A percentile compares a stretch with the other conserved stretches of the same genome.
phyloP scores from a whole-genome alignment of 2,888 invertebrate genomes.

The Lycia hirtaria region DNA sequence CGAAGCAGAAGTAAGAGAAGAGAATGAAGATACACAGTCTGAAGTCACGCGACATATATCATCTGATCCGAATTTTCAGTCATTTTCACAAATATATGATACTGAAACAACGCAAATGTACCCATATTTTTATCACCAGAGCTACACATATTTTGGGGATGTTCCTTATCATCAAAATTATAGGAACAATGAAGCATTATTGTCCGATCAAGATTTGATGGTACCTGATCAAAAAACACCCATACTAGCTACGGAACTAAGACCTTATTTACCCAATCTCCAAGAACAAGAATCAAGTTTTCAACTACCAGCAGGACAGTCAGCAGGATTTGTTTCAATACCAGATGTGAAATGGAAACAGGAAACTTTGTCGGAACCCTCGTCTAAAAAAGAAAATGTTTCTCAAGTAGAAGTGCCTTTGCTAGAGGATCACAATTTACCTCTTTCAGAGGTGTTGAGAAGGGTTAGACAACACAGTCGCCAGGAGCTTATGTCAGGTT shows the following conservation, averaged over 20 bases:
- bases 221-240: not conserved
- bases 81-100: not conserved
- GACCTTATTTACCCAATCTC: not conserved
- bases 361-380: not conserved
- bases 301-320: not conserved
- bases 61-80: not conserved
- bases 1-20: not conserved
- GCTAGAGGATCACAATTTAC: constrained; percentile 35
- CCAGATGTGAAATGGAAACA: constrained; percentile 27
- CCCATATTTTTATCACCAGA: not conserved
- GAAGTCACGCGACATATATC: not conserved
- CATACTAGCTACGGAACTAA: not conserved
- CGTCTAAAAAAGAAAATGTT: constrained; percentile 22
- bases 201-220: not conserved
- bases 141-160: not conserved
- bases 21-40: not conserved
- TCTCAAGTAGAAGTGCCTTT: not conserved
- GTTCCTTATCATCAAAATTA: not conserved
- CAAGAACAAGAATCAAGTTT: not conserved
- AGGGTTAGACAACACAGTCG: constrained; percentile 56
- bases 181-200: too few species aligned
- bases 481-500: constrained; percentile 38
- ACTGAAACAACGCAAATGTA: not conserved
- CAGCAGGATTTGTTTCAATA: constrained; percentile 28
- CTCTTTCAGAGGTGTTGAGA: constrained; percentile 60